Base-by-base conservation (phyloP, 2,888 invertebrate species). In the Mylabris sibirica region DNA sequence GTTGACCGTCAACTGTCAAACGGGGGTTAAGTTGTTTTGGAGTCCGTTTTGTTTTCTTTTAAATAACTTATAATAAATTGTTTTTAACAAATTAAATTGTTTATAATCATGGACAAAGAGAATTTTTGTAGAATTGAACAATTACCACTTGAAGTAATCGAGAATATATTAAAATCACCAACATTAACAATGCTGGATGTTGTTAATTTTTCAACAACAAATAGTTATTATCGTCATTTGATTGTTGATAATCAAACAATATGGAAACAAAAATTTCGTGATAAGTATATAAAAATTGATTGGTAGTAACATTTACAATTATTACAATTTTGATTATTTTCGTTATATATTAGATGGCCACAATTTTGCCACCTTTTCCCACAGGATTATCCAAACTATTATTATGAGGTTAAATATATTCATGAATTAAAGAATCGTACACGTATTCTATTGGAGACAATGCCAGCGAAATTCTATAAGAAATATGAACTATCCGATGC, bases 201-300 rank as follows among this genome's bases (percentile, higher is more conserved):
- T 59, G 68, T 88, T 14, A 86, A 85, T 77, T 87, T 90, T 75
- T 84, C 87, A 22, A 76, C 83, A 63, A 88, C 89, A 20, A 90
- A 89, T 80, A 87, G 85, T 75, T 84, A 84, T 44, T 87, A 88
- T 67, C 80, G 87, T 74, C 82, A 85, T 68, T 77, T 87, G 63
- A 82, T 89, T 1, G 82, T 80, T 59, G 84, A 85, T 60, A 86
- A 84, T 72, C 86, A 86, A 72, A 82, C 83, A 71, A 79, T 87
- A 14, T 88, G 88, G 88, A 85, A 83, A 71, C 82, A 79, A 0
- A 86, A 87, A 75, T 85, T 86, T 75, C 82, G 84, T 63, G 83
- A 85, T 75, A 84, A 82, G 87, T 87, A 81, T 87, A 81, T 72
- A 75, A 69, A 68, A 57, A 49, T 34, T 17, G 60, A 3, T 24